These are phyloP conservation scores for Cepphus grylle DNA, from an alignment of 2,113 vertebrate species.

Conservation along the genomic window DNA sequence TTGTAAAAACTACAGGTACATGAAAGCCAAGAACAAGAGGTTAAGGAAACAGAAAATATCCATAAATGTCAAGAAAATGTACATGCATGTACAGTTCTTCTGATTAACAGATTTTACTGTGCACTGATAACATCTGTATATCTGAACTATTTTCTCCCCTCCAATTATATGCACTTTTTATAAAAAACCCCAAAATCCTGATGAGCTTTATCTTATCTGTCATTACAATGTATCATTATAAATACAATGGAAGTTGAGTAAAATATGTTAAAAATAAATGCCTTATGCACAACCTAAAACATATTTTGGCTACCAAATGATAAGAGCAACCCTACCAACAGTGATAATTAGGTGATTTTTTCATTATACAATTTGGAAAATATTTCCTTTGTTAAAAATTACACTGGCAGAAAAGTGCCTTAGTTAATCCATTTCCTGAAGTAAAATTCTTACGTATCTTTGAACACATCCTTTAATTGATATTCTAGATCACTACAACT, in stretches of 20 bases:
- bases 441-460: not conserved
- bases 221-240: not conserved
- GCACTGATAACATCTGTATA: not conserved
- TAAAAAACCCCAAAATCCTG: not conserved
- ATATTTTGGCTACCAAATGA: not conserved
- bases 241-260: not conserved
- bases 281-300: not conserved
- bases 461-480: not conserved
- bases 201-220: not conserved
- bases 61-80: not conserved
- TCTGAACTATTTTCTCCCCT: not conserved
- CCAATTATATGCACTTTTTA: not conserved
- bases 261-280: not conserved
- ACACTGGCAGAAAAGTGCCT: not conserved
- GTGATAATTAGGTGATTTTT: not conserved
- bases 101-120: not conserved
- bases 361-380: not conserved
- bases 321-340: not conserved
- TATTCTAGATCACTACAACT: not conserved
- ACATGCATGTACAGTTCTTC: not conserved
- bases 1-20: not conserved
- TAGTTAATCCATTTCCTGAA: not conserved
- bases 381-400: not conserved
- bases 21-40: not conserved
- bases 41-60: not conserved